These are phyloP conservation scores for Planococcus citri DNA, from an alignment of 1,140 invertebrate genomes.

Conservation along the genomic window DNA sequence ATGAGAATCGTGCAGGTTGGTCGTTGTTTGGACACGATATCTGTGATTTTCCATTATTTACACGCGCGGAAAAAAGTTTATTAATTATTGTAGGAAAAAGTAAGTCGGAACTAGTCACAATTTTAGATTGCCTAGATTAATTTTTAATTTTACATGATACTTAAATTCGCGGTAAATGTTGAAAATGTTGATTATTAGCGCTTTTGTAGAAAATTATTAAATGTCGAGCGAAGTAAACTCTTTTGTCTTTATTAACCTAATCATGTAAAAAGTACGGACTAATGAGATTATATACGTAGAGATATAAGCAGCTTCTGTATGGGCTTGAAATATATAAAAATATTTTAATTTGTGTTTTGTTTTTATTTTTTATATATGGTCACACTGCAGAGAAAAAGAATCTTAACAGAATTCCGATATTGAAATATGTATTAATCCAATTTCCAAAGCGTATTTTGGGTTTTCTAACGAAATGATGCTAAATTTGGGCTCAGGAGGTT, in stretches of 20 bases:
- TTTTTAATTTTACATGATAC: background rate
- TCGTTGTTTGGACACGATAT: constrained; percentile 13
- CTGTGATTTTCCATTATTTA: constrained; percentile 16
- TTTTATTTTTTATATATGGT: no score
- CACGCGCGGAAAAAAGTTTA: background rate
- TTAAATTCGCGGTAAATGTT: background rate
- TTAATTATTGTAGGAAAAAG: background rate
- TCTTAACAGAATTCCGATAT: no score
- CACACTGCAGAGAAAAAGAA: no score
- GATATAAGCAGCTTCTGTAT: background rate
- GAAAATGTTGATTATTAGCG: background rate
- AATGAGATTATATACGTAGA: background rate
- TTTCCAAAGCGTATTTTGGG: no score
- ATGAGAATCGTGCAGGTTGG: no score
- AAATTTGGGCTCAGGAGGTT: no score
- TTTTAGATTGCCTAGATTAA: constrained; percentile 6
- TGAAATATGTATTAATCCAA: no score
- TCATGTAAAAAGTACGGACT: background rate
- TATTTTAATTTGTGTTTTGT: no score
- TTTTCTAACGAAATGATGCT: no score
- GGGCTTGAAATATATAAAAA: background rate
- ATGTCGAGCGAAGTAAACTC: background rate
- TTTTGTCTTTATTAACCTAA: background rate
- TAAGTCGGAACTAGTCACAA: background rate
- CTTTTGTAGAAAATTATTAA: background rate